Percentiles rank a stretch among this genome's conserved stretches.
Conservation (phyloP, 1,140 invertebrate genomes). For the Orchestia grillus region DNA sequence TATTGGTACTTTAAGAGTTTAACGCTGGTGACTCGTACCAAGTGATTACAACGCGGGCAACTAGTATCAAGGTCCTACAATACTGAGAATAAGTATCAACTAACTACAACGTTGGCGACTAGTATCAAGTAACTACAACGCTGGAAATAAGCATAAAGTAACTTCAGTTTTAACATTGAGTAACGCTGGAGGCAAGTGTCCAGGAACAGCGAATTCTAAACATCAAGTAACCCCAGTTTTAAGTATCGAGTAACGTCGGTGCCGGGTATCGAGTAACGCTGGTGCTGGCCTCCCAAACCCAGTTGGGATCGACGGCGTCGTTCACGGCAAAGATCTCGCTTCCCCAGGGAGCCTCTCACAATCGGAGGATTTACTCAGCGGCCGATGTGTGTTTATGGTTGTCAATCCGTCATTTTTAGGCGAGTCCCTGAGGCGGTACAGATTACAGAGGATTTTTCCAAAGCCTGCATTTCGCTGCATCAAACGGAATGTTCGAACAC, state of each 20-base stretch:
- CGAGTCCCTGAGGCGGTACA: constrained; percentile 19
- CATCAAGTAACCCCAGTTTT: background rate
- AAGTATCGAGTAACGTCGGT: background rate
- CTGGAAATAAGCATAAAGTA: background rate
- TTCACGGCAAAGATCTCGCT: background rate
- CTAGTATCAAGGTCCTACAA: background rate
- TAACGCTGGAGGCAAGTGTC: background rate
- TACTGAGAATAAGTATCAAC: background rate
- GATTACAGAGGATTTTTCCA: constrained; percentile 46
- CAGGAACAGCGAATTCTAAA: background rate
- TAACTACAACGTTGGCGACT: background rate
- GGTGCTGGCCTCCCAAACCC: background rate
- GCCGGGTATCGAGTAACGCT: background rate
- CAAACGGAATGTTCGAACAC: constrained; percentile 39
- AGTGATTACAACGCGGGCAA: too few relatives aligned
- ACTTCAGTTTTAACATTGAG: background rate
- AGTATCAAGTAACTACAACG: background rate
- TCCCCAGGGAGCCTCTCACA: background rate
- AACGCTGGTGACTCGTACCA: too few relatives aligned
- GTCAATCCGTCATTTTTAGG: constrained; percentile 56
- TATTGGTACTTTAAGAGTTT: too few relatives aligned
- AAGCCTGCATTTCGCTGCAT: constrained; percentile 52
- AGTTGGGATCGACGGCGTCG: background rate
- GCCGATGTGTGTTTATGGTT: constrained; percentile 48
- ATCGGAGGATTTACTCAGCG: background rate